Evolutionary conservation across 2,113 vertebrate species (phyloP).

Genomic region (Calcarius ornatus): DNA sequence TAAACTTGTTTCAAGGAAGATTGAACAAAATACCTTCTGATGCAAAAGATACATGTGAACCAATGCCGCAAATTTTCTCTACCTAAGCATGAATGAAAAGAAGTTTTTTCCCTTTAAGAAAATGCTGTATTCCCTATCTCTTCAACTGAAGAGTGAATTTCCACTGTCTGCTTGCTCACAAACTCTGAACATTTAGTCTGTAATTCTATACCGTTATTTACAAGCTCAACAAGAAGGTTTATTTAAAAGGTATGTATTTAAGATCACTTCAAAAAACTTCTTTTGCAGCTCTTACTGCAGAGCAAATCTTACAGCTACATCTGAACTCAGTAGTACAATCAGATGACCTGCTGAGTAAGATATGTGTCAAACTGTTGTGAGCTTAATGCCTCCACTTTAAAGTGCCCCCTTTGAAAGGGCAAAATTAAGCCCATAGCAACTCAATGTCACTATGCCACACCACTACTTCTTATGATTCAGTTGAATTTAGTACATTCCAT

Average conservation of each 20-base stretch:
- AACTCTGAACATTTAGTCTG: constrained; percentile 23
- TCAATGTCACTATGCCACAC: background rate
- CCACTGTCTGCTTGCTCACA: background rate
- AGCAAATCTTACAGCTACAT: background rate
- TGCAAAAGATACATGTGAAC: background rate
- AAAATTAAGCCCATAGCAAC: background rate
- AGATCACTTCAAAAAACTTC: constrained; percentile 9
- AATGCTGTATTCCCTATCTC: background rate
- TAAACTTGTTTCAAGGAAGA: constrained; percentile 51
- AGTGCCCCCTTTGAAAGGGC: background rate
- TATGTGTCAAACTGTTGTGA: background rate
- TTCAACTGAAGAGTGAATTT: constrained; percentile 39
- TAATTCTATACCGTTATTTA: constrained; percentile 52
- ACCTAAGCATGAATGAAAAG: background rate
- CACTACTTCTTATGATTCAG: background rate
- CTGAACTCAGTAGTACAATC: background rate
- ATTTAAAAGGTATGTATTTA: constrained; percentile 19
- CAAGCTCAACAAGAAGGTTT: background rate
- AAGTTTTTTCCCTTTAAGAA: background rate
- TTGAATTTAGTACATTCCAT: background rate
- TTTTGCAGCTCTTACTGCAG: background rate
- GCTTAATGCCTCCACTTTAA: background rate
- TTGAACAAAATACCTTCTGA: background rate
- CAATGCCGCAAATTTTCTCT: background rate
- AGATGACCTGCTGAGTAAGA: background rate